These are phyloP conservation scores for Colletes collaris DNA, from an alignment of 2,888 invertebrate species.

Conservation along the genomic window DNA sequence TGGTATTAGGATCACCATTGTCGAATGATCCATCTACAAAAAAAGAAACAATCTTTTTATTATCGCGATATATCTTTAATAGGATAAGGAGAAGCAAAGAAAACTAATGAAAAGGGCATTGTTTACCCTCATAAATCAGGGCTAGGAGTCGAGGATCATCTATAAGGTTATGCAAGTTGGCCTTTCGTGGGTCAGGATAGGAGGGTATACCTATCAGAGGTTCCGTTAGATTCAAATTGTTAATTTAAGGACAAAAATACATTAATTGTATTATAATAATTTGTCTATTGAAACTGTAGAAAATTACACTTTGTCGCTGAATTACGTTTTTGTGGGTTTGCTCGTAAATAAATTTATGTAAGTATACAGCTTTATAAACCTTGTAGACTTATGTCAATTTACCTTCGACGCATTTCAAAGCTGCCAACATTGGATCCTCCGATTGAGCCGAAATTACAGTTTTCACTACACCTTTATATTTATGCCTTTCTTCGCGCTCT, in stretches of 20 bases:
- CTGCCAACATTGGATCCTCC: constrained; percentile 81
- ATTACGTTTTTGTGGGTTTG: neutral
- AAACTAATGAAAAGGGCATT: constrained; percentile 52
- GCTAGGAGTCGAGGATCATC: constrained; percentile 76
- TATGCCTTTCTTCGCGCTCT: constrained; percentile 97
- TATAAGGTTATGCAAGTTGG: constrained; percentile 72
- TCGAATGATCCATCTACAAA: constrained; percentile 91
- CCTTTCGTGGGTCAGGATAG: constrained; percentile 74
- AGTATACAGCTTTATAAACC: neutral
- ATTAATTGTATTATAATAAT: neutral
- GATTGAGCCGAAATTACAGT: constrained; percentile 78
- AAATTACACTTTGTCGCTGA: neutral
- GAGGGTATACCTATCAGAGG: constrained; percentile 62
- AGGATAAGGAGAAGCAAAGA: constrained; percentile 24
- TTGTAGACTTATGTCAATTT: constrained; percentile 21
- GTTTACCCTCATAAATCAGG: constrained; percentile 77
- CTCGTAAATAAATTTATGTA: neutral
- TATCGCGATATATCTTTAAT: constrained; percentile 17
- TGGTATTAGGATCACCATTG: constrained; percentile 98
- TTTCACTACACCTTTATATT: constrained; percentile 91
- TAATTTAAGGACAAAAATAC: constrained; percentile 22
- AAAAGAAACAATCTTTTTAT: constrained; percentile 28
- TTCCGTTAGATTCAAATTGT: constrained; percentile 24
- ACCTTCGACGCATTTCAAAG: constrained; percentile 82
- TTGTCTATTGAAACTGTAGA: neutral